Base-by-base conservation (phyloP, 2,113 vertebrate genomes). In the Cheirogaleus medius region DNA sequence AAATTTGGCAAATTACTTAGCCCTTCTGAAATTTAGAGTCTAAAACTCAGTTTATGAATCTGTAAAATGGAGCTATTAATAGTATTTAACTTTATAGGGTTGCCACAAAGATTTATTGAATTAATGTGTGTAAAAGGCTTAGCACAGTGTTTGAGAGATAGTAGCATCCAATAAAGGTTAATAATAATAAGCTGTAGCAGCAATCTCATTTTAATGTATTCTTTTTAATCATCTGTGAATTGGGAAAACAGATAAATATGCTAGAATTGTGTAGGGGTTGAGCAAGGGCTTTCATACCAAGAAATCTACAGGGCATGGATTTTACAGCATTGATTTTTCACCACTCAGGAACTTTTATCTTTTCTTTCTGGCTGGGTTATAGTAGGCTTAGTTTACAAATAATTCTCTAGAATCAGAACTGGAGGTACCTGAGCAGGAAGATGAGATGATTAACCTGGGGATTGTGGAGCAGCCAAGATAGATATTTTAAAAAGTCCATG, bases 311-410 rank as follows among this genome's bases (percentile, higher is more conserved):
- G 52, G 42, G 27, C 37, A 34, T 89, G 18, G 9, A 58, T 71
- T 96, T 96, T 86, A 77, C 1, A 3, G 27, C 27, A 76, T 73
- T 44, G 17, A 47, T n/a, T 92, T 96, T 97, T 82, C 10, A 76
- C 20, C 37, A 83, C 34, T 96, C 39, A 21, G 32, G 63, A 81
- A 17, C 0, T 63, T 97, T 83, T 34, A 56, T 71, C 64, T 81
- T 47, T 47, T 15, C 87, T 94, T 89, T 32, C 14, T 91, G 54
- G 37, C 21, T 93, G 54, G 32, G 47, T 80, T 91, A 81, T 89
- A 60, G 80, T 93, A 34, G 17, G 85, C 87, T 86, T 91, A 44
- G 15, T 85, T 98, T 91, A 84, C 14, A 91, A 96, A 93, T 86
- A 95, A 90, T 88, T 66, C 21, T 95, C 6, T 66, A 78, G 87